Evolutionary conservation across 2,797 vertebrate species (phyloP).

Genomic region (Chiroxiphia lanceolata): DNA sequence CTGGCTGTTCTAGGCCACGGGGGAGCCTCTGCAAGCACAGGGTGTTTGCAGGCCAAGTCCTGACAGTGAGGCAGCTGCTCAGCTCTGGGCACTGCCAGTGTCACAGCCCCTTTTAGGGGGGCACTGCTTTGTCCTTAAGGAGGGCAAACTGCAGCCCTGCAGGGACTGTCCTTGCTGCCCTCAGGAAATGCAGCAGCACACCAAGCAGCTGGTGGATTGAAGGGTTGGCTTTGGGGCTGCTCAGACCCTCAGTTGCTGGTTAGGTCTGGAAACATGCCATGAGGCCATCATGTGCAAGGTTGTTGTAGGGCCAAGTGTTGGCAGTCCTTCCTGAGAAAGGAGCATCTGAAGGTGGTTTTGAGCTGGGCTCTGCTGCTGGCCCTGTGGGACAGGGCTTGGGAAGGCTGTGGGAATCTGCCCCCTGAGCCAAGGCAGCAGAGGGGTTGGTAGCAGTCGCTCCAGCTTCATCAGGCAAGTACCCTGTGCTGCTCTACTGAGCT

Average conservation of each 20-base stretch:
- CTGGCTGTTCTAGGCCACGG: accelerated
- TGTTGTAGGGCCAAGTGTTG: not conserved
- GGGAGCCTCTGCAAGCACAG: not conserved
- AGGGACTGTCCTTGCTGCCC: not conserved
- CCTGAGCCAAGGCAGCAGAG: not conserved
- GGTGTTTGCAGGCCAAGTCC: not conserved
- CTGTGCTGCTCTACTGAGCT: not conserved
- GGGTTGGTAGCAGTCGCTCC: not conserved
- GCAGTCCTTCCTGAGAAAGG: not conserved
- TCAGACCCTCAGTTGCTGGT: accelerated
- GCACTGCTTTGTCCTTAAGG: not conserved
- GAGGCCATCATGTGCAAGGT: not conserved
- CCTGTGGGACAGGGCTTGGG: not conserved
- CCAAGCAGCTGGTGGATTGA: not conserved
- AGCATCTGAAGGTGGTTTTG: not conserved
- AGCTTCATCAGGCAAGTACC: not conserved
- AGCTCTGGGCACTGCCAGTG: not conserved
- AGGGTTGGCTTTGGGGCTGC: not conserved
- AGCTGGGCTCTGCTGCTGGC: not conserved
- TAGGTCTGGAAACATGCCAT: not conserved
- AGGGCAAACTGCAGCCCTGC: not conserved
- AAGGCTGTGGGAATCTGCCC: not conserved
- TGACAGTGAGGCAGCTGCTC: not conserved
- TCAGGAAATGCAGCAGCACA: not conserved
- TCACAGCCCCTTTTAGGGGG: not conserved